Evolutionary conservation across 2,797 vertebrate species (phyloP), one percentile per base, ranked within the genome.

Genomic region (Orientallactaga sibirica): DNA sequence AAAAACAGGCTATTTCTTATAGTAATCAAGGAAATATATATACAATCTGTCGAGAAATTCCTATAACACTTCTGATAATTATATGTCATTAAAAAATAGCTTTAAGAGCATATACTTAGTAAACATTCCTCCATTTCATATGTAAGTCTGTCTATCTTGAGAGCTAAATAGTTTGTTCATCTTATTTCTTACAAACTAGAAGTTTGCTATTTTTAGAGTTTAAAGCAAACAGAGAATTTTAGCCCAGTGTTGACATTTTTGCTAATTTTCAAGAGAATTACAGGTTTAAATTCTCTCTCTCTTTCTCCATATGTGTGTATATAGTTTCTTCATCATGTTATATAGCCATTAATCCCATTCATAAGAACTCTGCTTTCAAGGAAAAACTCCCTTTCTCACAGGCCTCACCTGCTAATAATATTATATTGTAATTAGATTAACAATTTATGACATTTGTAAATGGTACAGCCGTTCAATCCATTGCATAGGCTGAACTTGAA

Each of bases 181-280:
- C 43, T 75, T 91, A 5, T 83, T 90, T 89, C 58, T 52, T 90
- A 24, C 55, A 27, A 67, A 25, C 33, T 84, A 80, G 10, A 48
- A 80, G 92, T 93, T n/a, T 83, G 24, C 5, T 43, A 76, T 12
- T 75, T 86, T 71, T 76, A 62, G n/a, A 80, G 70, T 27, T 93
- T 9, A 91, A 75, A 78, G 19, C 66, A 24, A 33, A 5, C 77
- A 33, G 41, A 78, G 22, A 3, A 3, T 83, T 90, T 92, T 66
- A 90, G 27, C 25, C 0, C 0, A 77, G 66, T 90, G 24, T 14
- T 76, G 33, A 55, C 9, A 41, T 74, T 80, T 91, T 82, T 83
- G 41, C 19, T 83, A 52, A 88, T 19, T 84, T 77, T 76, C 29
- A 90, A 81, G n/a, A 37, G 19, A 84, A 33, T 48, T 48, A 66